These are phyloP conservation scores for Agriopis leucophaearia DNA, from an alignment of 2,888 invertebrate species.

Conservation along the genomic window DNA sequence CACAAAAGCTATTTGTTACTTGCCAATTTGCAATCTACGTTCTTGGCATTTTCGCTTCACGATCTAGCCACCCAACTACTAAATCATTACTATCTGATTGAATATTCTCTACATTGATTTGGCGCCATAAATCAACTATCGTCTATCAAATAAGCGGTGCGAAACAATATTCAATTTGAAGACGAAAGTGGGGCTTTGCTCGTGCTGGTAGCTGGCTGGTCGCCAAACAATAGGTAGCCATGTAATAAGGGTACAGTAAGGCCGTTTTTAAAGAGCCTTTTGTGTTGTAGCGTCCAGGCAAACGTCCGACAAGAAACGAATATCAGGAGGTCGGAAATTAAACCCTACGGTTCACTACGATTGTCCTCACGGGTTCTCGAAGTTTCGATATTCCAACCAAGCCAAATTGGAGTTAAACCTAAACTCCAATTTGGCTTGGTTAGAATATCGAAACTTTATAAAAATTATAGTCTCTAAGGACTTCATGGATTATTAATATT, in stretches of 20 bases:
- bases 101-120: conserved; percentile 37
- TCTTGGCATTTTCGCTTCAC: conserved; percentile 30
- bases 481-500: no score
- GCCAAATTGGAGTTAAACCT: not conserved
- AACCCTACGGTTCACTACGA: conserved; percentile 53
- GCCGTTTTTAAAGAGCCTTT: conserved; percentile 57
- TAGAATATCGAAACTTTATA: conserved; percentile 46
- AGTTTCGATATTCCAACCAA: conserved; percentile 42
- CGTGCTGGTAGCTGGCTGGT: conserved; percentile 36
- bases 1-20: conserved; percentile 6
- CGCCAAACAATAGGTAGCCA: conserved; percentile 69
- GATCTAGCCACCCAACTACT: conserved; percentile 19
- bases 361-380: conserved; percentile 55
- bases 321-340: conserved; percentile 55
- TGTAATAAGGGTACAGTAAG: conserved; percentile 67
- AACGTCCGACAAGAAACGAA: conserved; percentile 52
- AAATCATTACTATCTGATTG: conserved; percentile 39
- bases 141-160: conserved; percentile 29
- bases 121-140: conserved; percentile 39
- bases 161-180: conserved; percentile 34
- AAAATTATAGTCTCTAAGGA: no score
- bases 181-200: conserved; percentile 30
- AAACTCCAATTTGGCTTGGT: not conserved
- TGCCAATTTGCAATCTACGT: conserved; percentile 17
- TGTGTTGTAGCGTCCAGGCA: conserved; percentile 55